Evolutionary conservation across 2,113 vertebrate species (phyloP), one percentile per base, ranked within the genome.

Genomic region (Syrmaticus mikado): DNA sequence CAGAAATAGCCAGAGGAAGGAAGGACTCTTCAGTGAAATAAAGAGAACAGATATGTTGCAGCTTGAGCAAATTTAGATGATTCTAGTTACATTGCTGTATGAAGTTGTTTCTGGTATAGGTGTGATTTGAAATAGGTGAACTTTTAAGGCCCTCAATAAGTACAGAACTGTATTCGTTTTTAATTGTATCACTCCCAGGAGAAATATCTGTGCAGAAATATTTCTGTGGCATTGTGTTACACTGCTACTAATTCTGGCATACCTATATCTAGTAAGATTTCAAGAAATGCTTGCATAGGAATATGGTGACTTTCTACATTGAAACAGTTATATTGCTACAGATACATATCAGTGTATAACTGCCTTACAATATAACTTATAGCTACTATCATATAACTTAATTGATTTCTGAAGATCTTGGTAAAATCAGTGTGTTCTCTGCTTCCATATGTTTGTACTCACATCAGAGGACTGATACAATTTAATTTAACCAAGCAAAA

Each of bases 401-500:
- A 41, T 93, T 82, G 91, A 75, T 60, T 74, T 62, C 43, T 58
- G 24, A 27, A 58, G 83, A 20, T 25, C 67, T 52, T 61, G 40
- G 66, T 89, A 76, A 79, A 65, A 87, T 65, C 74, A 38, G 28
- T 62, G 20, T 50, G 28, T 85, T 85, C 89, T 40, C 60, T 66
- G 28, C 27, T 38, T 25, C 27, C 8, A 0, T 40, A 3, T 88
- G 36, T 78, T 91, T 92, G 52, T 57, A 30, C 58, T 75, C 27
- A 10, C 4, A 21, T 40, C 64, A 36, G 58, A 78, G 72, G 46
- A 38, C 15, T n/a, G 0, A 0, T 58, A 30, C 22, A 3, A 2
- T 73, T 77, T 91, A 62, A 91, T 86, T 73, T 79, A 87, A 79
- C 70, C 10, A 1, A 70, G 55, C n/a, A 93, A 84, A 86, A 92